These are phyloP conservation scores for Flabesymbios commensalis DNA, from an alignment of 2,888 invertebrate species.

Conservation along the genomic window DNA sequence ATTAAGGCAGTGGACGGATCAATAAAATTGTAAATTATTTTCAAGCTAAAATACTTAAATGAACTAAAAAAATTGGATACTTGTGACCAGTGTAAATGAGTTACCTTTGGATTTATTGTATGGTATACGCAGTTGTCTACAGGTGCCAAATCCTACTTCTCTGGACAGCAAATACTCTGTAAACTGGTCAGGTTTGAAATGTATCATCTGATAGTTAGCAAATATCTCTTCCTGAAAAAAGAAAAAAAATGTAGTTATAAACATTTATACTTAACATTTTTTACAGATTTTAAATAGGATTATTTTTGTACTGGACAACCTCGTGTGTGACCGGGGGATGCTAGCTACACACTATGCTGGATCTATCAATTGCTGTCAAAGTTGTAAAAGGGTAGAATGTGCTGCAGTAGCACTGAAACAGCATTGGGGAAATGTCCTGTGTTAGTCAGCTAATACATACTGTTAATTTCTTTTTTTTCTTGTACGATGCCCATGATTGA, in stretches of 20 bases:
- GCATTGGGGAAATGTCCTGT: no score
- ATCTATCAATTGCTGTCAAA: no score
- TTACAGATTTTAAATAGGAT: background rate
- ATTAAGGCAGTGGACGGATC: no score
- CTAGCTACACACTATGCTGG: no score
- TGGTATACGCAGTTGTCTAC: constrained; percentile 80
- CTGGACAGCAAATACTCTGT: constrained; percentile 82
- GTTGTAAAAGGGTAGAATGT: no score
- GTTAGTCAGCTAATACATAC: no score
- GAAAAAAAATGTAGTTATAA: constrained; percentile 10
- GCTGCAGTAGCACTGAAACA: no score
- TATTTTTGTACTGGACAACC: constrained; percentile 5
- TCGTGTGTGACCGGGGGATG: background rate
- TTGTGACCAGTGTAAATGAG: no score
- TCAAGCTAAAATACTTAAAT: no score
- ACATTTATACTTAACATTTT: background rate
- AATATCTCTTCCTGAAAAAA: constrained; percentile 68
- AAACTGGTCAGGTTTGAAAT: constrained; percentile 87
- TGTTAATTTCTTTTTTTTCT: constrained; percentile 67
- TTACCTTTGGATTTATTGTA: constrained; percentile 81
- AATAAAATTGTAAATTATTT: no score
- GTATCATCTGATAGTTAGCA: constrained; percentile 65
- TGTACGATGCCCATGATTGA: constrained; percentile 92
- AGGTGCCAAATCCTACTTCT: constrained; percentile 90
- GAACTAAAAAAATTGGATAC: no score